Evolutionary conservation across 2,888 invertebrate species (phyloP), one percentile per base, ranked within the genome.

Genomic region (Mayetiola destructor): DNA sequence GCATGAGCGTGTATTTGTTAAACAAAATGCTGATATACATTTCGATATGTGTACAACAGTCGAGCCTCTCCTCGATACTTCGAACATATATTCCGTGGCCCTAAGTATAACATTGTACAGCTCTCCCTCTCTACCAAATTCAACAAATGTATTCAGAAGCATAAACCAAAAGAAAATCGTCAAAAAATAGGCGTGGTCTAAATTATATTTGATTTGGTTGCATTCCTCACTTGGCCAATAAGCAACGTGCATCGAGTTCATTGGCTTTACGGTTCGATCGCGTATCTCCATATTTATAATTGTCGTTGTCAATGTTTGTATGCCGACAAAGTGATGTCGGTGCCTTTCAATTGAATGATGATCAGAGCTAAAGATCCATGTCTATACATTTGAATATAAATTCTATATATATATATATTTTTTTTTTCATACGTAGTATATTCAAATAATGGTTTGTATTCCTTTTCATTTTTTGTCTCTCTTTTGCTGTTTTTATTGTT

Each of bases 271-370:
- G 3, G 32, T 20, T 53, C 3, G 14, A 20, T 53, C 16, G 21
- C 18, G 3, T 36, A 21, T 20, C 10, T 4, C n/a, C 21, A 54
- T 54, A 55, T 55, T 36, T 23, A 36, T 36, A 36, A 18, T 36
- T 3, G n/a, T 27, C 27, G 23, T 29, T 30, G 39, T 40, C n/a
- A 56, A 40, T 56, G 52, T 52, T 36, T 23, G 32, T 39, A 10
- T 23, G 30, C 58, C 58, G 58, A 55, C 58, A 58, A 58, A 58
- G 57, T 40, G 39, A 52, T 54, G 57, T 55, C 40, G 55, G 54
- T 30, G 21, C 32, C 18, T 18, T 32, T 48, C 37, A 37, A 27
- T 23, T n/a, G n/a, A n/a, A n/a, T n/a, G n/a, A n/a, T n/a, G n/a
- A n/a, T n/a, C n/a, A n/a, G n/a, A n/a, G n/a, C n/a, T n/a, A n/a